Base-by-base conservation (phyloP, 2,888 invertebrate genomes). In the Tetanocera ferruginea region DNA sequence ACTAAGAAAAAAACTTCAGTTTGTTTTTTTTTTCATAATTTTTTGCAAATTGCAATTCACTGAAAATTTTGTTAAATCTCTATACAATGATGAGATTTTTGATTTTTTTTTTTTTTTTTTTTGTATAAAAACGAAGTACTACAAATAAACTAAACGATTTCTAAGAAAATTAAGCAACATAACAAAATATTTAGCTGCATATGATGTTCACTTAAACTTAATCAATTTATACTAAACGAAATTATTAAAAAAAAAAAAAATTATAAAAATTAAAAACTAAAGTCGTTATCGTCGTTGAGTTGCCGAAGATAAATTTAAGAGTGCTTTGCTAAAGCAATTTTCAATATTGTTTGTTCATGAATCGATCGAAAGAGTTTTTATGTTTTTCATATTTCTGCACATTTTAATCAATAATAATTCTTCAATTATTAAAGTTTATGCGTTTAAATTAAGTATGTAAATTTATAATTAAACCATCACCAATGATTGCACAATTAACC, bases 401-500 rank as follows among this genome's bases (percentile, higher is more conserved):
- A 6, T 43, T 43, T 43, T 6, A 11, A 43, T 43, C 31, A 43
- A 43, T 11, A 43, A 43, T 43, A 43, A 43, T 43, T 11, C 11
- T 43, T 43, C 43, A 43, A 43, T 43, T 14, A 11, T 60, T 60
- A 60, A 60, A 60, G 6, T 60, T 9, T 60, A 64, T 64, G 64
- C n/a, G 31, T 64, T 31, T 31, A 31, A 31, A 17, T 62, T 31
- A 62, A 1, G 34, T 70, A 73, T 62, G 66, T 67, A 67, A 77
- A 80, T 80, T 60, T 70, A 79, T 81, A 79, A 81, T 79, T 82
- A 83, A 83, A 86, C 88, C 88, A 88, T 88, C 93, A 92, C 92
- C 93, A 93, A 93, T 92, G 93, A 94, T 94, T 94, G 94, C 94
- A 94, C 94, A 94, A 94, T 92, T 92, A 94, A 94, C 94, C 94